A percentile compares a stretch with the other conserved stretches of the same genome.
phyloP scores from a whole-genome alignment of 2,888 invertebrate species.

The Norana najaformis region DNA sequence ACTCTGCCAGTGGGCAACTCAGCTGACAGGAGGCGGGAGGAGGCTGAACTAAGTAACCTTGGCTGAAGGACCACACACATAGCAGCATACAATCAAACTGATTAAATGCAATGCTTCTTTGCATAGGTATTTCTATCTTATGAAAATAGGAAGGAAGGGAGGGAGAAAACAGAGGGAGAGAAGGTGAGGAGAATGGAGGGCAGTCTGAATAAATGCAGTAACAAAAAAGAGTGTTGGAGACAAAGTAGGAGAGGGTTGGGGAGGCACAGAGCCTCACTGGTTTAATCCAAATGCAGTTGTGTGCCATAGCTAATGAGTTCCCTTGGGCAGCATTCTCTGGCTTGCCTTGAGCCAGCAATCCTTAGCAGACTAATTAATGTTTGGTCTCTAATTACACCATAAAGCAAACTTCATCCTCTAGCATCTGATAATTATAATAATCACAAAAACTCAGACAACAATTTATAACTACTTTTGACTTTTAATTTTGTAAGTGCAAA shows the following conservation, averaged over 20 bases:
- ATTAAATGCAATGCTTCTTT: neutral
- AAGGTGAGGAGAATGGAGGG: neutral
- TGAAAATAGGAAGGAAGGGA: neutral
- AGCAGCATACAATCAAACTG: neutral
- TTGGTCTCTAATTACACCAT: neutral
- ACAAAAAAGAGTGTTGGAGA: neutral
- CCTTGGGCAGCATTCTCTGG: neutral
- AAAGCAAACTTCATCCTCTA: neutral
- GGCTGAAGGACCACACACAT: neutral
- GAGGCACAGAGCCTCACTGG: neutral
- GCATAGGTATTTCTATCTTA: neutral
- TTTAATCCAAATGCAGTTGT: constrained; percentile 13
- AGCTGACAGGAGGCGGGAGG: neutral
- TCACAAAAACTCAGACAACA: neutral
- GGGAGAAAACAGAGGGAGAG: no score
- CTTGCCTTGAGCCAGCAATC: constrained; percentile 3
- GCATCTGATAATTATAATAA: no score
- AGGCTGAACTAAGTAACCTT: neutral
- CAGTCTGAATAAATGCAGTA: neutral
- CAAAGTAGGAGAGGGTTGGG: neutral
- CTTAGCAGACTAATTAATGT: neutral
- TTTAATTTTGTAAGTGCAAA: no score
- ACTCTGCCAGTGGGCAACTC: neutral
- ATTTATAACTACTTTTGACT: neutral
- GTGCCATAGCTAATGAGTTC: neutral